Evolutionary conservation across 1,140 invertebrate species (phyloP).

Genomic region (Phymastichus coffea): DNA sequence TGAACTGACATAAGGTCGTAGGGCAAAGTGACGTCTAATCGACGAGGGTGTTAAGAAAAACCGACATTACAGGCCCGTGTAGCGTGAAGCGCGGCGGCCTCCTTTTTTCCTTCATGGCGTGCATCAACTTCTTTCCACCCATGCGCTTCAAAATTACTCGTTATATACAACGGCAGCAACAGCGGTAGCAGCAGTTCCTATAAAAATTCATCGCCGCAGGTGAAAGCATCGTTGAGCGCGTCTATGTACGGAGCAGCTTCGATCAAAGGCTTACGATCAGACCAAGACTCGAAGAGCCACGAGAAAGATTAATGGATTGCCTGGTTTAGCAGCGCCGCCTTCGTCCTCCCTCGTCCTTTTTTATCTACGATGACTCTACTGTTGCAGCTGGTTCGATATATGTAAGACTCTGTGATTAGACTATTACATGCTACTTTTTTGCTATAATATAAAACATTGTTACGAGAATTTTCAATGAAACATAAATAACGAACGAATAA

Average conservation of each 20-base stretch:
- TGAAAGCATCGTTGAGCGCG: not conserved
- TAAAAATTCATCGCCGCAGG: not conserved
- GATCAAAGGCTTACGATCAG: slow-evolving; percentile 1
- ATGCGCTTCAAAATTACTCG: not conserved
- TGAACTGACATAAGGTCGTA: too few relatives aligned
- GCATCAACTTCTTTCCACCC: too few relatives aligned
- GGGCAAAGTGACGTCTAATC: not conserved
- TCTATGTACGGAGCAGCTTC: not conserved
- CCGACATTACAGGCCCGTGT: not conserved
- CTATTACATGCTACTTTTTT: too few relatives aligned
- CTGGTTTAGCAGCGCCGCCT: not conserved
- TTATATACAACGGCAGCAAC: not conserved
- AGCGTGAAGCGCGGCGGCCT: too few relatives aligned
- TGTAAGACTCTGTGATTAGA: not conserved
- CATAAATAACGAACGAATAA: too few relatives aligned
- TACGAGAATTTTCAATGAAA: too few relatives aligned
- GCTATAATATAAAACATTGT: too few relatives aligned
- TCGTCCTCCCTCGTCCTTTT: too few relatives aligned
- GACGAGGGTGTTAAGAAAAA: not conserved
- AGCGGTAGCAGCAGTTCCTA: not conserved
- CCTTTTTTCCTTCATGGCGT: too few relatives aligned
- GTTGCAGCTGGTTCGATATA: not conserved
- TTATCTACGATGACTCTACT: not conserved
- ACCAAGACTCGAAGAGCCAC: not conserved
- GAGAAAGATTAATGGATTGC: slow-evolving; percentile 9